Base-by-base conservation (phyloP, 1,140 invertebrate genomes). In the Zaprionus taronus region DNA sequence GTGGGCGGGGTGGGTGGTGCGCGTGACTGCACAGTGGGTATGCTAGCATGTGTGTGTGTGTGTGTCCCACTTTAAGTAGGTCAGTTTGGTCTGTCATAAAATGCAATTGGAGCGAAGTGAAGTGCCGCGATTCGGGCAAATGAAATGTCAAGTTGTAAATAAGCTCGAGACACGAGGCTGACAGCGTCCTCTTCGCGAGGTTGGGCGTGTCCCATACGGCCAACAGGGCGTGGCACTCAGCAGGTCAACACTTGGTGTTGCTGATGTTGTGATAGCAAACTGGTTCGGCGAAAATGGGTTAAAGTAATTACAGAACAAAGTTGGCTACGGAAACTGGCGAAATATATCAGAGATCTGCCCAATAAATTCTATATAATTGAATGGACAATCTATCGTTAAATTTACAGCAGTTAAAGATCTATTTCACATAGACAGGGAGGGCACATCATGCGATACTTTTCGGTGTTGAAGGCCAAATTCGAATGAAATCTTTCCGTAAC, bases 121-220 rank as follows among this genome's bases (percentile, higher is more conserved):
- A 87, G 83, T 77, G 80, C 80, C 83, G 63, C 83, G 81, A 79
- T 63, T 89, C 70, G 26, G 62, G 71, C 84, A 84, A 87, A 79
- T 84, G 85, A 89, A 89, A 87, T 84, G 84, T 84, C 84, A 87
- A 81, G 84, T 68, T 79, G 84, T 84, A 87, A 87, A 87, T 84
- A 87, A 83, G 74, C 62, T 66, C 64, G 58, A 78, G 41, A 61
- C 36, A 26, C 6, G 14, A 14, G 22, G 17, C 31, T 38, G 9
- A 38, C 28, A 22, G 38, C 17, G 7, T 6, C 11, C n/a, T 14
- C 53, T 68, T 61, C 34, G 56, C 72, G 26, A 22, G 17, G 9
- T 7, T 0, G 70, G 63, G 56, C 55, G 44, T 60, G 15, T 20
- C 17, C 4, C 12, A 31, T 47, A 47, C n/a, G n/a, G 6, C 41